A percentile compares a stretch with the other conserved stretches of the same genome.
Evolutionary conservation across 2,113 vertebrate genomes (phyloP).

Genomic region (Phalacrocorax carbo): DNA sequence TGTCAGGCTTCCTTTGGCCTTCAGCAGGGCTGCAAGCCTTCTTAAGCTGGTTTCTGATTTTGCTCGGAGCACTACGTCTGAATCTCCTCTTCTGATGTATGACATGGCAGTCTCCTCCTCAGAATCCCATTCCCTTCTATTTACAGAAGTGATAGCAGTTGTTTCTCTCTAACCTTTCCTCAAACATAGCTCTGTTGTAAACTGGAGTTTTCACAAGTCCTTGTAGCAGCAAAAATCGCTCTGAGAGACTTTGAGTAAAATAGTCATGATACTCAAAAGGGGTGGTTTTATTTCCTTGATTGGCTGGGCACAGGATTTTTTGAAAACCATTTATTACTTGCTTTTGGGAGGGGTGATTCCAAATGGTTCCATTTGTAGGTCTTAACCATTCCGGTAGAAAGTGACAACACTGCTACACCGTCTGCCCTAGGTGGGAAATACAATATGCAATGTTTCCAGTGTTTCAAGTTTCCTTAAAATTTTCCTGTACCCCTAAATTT

Average conservation of each 20-base stretch:
- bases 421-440: not conserved
- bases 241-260: not conserved
- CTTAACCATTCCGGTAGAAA: not conserved
- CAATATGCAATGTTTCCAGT: not conserved
- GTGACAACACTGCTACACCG: not conserved
- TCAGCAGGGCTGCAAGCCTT: not conserved
- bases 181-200: not conserved
- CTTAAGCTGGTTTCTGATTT: not conserved
- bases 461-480: not conserved
- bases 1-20: not conserved
- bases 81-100: not conserved
- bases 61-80: not conserved
- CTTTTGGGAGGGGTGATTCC: not conserved
- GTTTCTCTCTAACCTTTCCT: not conserved
- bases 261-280: not conserved
- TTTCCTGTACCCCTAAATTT: not conserved
- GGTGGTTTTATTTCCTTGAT: not conserved
- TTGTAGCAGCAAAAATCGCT: not conserved
- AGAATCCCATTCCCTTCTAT: not conserved
- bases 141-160: not conserved
- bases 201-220: not conserved
- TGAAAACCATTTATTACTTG: not conserved
- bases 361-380: not conserved
- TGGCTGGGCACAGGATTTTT: not conserved
- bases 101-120: not conserved